Base-by-base conservation (phyloP, 2,888 invertebrate genomes). In the Drosophila seclusa region DNA sequence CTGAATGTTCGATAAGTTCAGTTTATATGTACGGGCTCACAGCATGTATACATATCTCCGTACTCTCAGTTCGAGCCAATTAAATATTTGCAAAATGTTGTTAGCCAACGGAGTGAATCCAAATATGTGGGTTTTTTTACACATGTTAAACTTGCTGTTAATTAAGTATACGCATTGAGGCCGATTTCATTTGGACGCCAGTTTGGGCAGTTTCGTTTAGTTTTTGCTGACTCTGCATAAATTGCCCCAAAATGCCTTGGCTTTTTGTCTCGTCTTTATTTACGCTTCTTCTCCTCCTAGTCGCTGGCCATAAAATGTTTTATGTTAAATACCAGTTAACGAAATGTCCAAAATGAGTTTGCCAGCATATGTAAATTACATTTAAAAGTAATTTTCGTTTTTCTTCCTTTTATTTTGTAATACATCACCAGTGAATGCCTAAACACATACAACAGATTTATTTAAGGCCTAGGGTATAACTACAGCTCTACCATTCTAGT, bases 151-250 rank as follows among this genome's bases (percentile, higher is more conserved):
- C 61, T 73, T 73, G 67, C 68, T 76, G 76, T 87, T 88, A 88
- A 88, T 86, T 89, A 89, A 89, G 87, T 82, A 80, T 76, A 87
- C 80, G 82, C 82, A 82, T 60, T 59, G 69, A 60, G 58, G 69
- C 54, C 76, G 27, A 36, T 38, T 13, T 38, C 11, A 27, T 76
- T 49, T 42, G 62, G 73, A 60, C 16, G 57, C 50, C 70, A 68
- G 64, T 74, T 78, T 76, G 48, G 53, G 40, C 66, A 65, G 67
- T 52, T 82, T 82, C 68, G 73, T 68, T 78, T 72, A 78, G 83
- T 76, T 78, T 71, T 82, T 72, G 84, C 82, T 88, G 87, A 86
- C 82, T 82, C 76, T 82, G 87, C 87, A 83, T 80, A 86, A 76
- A 82, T 73, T 88, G 60, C 69, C 67, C n/a, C 38, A 27, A 58